phyloP scores from a whole-genome alignment of 2,113 vertebrate genomes.

The Heterocephalus glaber region DNA sequence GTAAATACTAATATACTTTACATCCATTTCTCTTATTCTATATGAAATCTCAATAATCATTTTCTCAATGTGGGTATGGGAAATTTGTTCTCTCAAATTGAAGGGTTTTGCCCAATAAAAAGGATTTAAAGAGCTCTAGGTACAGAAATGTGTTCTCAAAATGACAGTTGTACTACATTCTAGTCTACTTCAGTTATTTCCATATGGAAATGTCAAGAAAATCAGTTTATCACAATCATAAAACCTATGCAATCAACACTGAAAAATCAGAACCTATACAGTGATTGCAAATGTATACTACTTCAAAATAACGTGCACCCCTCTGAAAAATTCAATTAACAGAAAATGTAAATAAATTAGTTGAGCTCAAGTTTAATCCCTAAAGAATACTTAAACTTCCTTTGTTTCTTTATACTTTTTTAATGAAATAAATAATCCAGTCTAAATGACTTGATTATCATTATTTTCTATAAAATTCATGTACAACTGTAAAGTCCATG shows the following conservation, averaged over 20 bases:
- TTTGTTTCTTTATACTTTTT: background rate
- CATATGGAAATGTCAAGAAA: background rate
- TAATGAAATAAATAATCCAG: slow-evolving; percentile 50
- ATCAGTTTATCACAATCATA: slow-evolving; percentile 21
- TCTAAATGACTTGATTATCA: slow-evolving; percentile 39
- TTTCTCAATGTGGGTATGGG: background rate
- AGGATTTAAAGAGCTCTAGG: background rate
- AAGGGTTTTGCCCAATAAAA: slow-evolving; percentile 53
- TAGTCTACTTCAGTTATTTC: slow-evolving; percentile 24
- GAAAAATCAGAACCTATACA: slow-evolving; percentile 37
- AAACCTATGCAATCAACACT: slow-evolving; percentile 11
- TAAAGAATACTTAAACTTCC: slow-evolving; percentile 22
- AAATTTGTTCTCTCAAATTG: background rate
- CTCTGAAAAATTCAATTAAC: slow-evolving; percentile 36
- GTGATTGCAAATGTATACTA: background rate
- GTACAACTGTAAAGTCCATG: background rate
- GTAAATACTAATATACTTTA: background rate
- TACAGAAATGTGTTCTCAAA: slow-evolving; percentile 42
- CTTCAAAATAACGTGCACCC: slow-evolving; percentile 44
- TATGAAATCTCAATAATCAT: slow-evolving; percentile 37
- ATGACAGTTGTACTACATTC: slow-evolving; percentile 32
- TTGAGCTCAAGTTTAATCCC: slow-evolving; percentile 11
- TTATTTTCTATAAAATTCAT: slow-evolving; percentile 18
- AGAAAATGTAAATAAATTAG: slow-evolving; percentile 17
- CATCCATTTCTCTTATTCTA: slow-evolving; percentile 49